These are phyloP conservation scores for Cantharis rustica DNA, from an alignment of 2,888 invertebrate genomes.

Conservation along the genomic window DNA sequence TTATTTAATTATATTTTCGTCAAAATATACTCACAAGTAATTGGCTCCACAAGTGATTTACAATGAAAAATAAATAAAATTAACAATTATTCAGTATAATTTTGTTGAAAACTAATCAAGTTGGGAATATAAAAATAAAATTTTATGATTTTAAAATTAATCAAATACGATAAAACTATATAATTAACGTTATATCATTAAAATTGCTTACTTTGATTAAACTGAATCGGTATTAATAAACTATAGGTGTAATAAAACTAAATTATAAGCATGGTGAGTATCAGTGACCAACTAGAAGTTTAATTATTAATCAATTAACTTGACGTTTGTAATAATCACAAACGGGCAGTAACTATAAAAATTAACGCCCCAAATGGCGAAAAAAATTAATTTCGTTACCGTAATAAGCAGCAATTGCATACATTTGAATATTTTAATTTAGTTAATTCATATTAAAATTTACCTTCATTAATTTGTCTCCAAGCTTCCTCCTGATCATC, in stretches of 20 bases:
- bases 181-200: background rate
- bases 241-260: background rate
- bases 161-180: background rate
- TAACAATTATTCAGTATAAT: background rate
- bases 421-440: background rate
- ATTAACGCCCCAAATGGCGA: background rate
- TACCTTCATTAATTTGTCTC: constrained; percentile 58
- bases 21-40: background rate
- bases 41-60: background rate
- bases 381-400: background rate
- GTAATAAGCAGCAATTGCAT: background rate
- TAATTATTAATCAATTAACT: background rate
- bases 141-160: background rate
- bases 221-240: background rate
- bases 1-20: background rate
- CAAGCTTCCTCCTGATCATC: constrained; percentile 57
- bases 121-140: background rate
- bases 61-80: background rate
- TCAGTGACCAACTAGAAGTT: background rate
- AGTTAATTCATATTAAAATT: constrained; percentile 23
- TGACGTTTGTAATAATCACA: background rate
- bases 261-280: background rate
- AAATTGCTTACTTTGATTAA: background rate
- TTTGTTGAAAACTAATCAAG: background rate
- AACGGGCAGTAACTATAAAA: background rate